Conservation (phyloP, 2,888 invertebrate genomes). For the Mythimna impura region DNA sequence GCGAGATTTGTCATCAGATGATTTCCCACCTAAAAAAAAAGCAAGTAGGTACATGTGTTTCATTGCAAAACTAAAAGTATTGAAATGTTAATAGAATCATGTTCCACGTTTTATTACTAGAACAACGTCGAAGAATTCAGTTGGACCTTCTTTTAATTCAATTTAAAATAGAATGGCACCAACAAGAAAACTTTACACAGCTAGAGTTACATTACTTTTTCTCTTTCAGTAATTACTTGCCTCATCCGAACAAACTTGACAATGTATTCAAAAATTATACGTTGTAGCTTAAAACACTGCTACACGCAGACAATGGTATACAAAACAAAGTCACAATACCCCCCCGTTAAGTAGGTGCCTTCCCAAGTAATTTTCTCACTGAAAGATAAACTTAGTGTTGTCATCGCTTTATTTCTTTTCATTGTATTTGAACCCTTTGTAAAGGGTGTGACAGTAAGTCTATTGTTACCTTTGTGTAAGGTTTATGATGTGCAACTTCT, state of each 20-base stretch:
- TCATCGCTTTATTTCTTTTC: slow-evolving; percentile 78
- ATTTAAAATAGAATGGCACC: slow-evolving; percentile 28
- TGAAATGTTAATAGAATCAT: slow-evolving; percentile 14
- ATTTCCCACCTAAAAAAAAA: too few species aligned
- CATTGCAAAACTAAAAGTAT: neutral
- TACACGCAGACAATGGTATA: slow-evolving; percentile 64
- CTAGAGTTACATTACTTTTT: slow-evolving; percentile 52
- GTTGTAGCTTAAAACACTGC: slow-evolving; percentile 51
- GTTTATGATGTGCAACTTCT: slow-evolving; percentile 80
- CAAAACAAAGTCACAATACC: slow-evolving; percentile 69
- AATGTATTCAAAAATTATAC: slow-evolving; percentile 65
- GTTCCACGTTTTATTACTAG: slow-evolving; percentile 4
- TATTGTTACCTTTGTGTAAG: slow-evolving; percentile 79
- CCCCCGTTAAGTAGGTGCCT: slow-evolving; percentile 64
- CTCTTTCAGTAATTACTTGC: slow-evolving; percentile 48
- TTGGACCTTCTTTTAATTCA: slow-evolving; percentile 9
- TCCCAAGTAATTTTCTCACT: slow-evolving; percentile 71
- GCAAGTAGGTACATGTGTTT: too few species aligned
- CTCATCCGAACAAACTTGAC: slow-evolving; percentile 52
- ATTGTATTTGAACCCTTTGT: slow-evolving; percentile 79
- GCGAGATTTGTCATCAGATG: too few species aligned
- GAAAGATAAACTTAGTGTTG: slow-evolving; percentile 75
- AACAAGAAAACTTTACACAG: slow-evolving; percentile 20
- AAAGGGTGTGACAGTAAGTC: slow-evolving; percentile 68
- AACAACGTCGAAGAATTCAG: slow-evolving; percentile 9